These are phyloP conservation scores for Plotosus lineatus DNA, from an alignment of 2,113 vertebrate genomes.

Conservation along the genomic window DNA sequence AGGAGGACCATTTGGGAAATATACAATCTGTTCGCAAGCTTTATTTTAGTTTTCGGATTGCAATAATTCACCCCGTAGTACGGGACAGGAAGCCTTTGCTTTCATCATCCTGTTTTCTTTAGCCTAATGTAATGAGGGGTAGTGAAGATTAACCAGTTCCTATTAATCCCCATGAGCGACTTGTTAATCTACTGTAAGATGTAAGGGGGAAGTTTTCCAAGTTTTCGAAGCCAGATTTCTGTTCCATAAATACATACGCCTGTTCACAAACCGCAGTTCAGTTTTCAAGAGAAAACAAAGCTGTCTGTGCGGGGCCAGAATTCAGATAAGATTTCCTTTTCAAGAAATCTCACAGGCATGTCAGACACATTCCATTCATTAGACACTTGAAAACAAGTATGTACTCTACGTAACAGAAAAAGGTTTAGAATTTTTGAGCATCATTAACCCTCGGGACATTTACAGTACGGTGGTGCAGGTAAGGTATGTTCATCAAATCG, in stretches of 20 bases:
- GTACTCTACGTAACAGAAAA: background rate
- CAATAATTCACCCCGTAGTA: constrained; percentile 44
- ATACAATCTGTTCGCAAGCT: constrained; percentile 7
- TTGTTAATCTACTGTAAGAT: constrained; percentile 46
- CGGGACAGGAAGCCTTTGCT: constrained; percentile 47
- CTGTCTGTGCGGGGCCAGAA: constrained; percentile 25
- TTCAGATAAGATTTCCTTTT: constrained; percentile 24
- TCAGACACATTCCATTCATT: too few relatives aligned
- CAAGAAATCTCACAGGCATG: constrained; percentile 18
- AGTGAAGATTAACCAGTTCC: constrained; percentile 34
- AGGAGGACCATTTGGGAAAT: constrained; percentile 24
- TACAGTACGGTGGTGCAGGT: too few relatives aligned
- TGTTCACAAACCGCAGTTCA: constrained; percentile 25
- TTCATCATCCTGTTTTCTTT: constrained; percentile 43
- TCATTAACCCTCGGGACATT: background rate
- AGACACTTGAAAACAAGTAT: background rate
- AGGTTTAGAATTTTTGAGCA: background rate
- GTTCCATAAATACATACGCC: constrained; percentile 48
- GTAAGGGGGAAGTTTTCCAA: constrained; percentile 5
- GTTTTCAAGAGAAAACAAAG: constrained; percentile 38
- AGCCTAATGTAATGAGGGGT: constrained; percentile 41
- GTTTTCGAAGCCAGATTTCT: constrained; percentile 29
- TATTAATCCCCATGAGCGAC: constrained; percentile 48
- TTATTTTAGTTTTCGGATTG: constrained; percentile 41
- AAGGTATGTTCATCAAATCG: background rate